phyloP scores from a whole-genome alignment of 2,797 vertebrate genomes.

The Typhlichthys eigenmanni region DNA sequence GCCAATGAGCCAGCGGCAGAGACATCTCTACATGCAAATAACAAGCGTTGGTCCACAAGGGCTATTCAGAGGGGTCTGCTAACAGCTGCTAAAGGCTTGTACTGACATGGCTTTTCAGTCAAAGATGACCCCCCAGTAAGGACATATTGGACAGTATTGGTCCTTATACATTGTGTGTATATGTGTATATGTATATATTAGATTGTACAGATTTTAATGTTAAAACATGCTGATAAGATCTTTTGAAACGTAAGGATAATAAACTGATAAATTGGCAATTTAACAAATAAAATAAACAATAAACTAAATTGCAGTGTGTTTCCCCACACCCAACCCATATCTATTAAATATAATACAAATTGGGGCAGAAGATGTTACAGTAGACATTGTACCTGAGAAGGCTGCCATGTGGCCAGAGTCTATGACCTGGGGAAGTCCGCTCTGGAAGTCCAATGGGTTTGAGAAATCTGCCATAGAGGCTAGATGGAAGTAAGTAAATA shows the following conservation, averaged over 20 bases:
- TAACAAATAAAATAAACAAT: too few species aligned
- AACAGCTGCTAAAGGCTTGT: not conserved
- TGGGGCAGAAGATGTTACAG: not conserved
- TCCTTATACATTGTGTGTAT: too few species aligned
- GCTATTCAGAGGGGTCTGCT: slow-evolving; percentile 1
- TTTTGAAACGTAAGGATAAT: not conserved
- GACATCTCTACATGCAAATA: slow-evolving; percentile 21
- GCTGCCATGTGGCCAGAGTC: slow-evolving; percentile 57
- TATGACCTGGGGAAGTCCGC: slow-evolving; percentile 55
- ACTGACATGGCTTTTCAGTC: not conserved
- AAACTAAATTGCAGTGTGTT: too few species aligned
- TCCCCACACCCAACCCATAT: too few species aligned
- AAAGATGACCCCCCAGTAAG: not conserved
- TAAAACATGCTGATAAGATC: not conserved
- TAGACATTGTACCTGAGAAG: slow-evolving; percentile 62
- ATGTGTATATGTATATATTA: not conserved
- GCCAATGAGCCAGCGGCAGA: slow-evolving; percentile 2
- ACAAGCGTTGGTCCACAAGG: slow-evolving; percentile 23
- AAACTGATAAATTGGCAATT: too few species aligned
- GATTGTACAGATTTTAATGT: not conserved
- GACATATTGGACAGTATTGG: not conserved
- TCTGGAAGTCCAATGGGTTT: slow-evolving; percentile 58
- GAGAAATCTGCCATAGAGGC: slow-evolving; percentile 64
- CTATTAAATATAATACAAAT: not conserved
- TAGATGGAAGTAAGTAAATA: slow-evolving; percentile 29